These are phyloP conservation scores for Prunella himalayana DNA, from an alignment of 2,113 vertebrate genomes.

Conservation along the genomic window DNA sequence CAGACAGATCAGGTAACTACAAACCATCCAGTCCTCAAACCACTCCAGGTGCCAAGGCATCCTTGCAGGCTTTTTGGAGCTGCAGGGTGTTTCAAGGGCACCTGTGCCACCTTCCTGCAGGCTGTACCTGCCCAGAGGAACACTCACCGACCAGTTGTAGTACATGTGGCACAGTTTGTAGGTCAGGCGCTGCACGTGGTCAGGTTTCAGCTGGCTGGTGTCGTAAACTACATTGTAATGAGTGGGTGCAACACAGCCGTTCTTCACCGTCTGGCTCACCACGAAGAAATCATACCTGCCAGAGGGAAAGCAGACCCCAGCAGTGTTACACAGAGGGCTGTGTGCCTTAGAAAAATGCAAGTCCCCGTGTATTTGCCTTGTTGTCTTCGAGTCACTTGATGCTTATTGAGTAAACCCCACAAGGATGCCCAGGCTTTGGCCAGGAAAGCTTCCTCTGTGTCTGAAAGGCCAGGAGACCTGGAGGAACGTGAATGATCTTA, in stretches of 20 bases:
- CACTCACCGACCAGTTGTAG: conserved; percentile 87
- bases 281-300: conserved; percentile 94
- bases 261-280: conserved; percentile 85
- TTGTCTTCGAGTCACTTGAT: background rate
- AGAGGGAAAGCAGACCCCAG: background rate
- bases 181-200: conserved; percentile 90
- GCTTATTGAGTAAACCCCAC: background rate
- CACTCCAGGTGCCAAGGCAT: background rate
- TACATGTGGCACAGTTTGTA: conserved; percentile 97
- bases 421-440: background rate
- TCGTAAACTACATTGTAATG: conserved; percentile 95
- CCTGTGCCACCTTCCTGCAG: background rate
- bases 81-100: too few relatives aligned
- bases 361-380: rapidly evolving
- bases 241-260: conserved; percentile 85
- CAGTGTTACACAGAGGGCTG: background rate
- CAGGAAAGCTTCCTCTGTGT: background rate
- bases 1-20: background rate
- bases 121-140: background rate
- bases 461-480: background rate
- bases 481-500: background rate
- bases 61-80: background rate
- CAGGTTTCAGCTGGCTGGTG: conserved; percentile 87
- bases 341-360: rapidly evolving
- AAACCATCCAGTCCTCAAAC: rapidly evolving